Evolutionary conservation across 2,797 vertebrate genomes (phyloP), one percentile per base, ranked within the genome.

Genomic region (Gobio occitaniae): DNA sequence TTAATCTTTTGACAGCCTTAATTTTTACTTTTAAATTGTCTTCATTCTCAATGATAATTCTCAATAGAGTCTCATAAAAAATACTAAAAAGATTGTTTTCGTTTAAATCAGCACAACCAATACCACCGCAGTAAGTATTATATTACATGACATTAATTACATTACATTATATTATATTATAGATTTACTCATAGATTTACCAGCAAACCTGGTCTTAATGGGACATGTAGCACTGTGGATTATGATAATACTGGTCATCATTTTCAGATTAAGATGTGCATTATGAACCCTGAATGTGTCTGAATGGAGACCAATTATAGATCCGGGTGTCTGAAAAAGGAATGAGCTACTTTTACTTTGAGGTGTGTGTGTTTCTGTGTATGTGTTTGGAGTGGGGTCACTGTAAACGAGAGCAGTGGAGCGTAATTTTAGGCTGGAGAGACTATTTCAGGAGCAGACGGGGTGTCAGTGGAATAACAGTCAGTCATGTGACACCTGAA

Each of bases 271-370:
- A 29, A 48, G 44, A 68, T 10, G 15, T 38, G 15, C 12, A 36
- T 66, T n/a, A 72, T 3, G 41, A 71, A 47, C 47, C 38, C 50
- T 61, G 19, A n/a, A n/a, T 9, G 59, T 72, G 59, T 74, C 50
- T 79, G 74, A 82, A 84, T 52, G 81, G 77, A 65, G 66, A 21
- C 77, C 59, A 41, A 38, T 65, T 87, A 78, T 80, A 87, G 81
- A 86, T 84, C 47, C 0, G 12, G 71, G 54, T 59, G 4, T 44
- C 77, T 72, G 61, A 68, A 87, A 85, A 82, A 48, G 74, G 54
- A 79, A 82, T 47, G 83, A 65, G 78, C 90, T 86, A 93, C 87
- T 81, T 84, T 71, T 80, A 54, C 68, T 85, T 25, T 1, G 19
- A 78, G 76, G 86, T 54, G 79, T 70, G 17, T 82, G 38, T 82